Evolutionary conservation across 2,113 vertebrate genomes (phyloP).

Genomic region (Stigmatopora argus): DNA sequence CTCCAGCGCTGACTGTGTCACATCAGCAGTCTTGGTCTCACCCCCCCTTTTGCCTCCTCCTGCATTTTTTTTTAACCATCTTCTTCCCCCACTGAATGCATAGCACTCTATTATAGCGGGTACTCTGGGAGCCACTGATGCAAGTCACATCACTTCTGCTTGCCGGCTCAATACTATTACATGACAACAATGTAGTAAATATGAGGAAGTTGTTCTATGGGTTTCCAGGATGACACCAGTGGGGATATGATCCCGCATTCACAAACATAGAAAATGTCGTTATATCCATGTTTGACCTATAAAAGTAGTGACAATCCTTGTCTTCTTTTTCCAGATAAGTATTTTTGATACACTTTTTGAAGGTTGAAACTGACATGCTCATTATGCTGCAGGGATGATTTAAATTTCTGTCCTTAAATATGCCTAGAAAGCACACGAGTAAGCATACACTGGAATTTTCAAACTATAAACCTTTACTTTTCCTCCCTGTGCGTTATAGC

Average conservation of each 20-base stretch:
- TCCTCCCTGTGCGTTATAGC: too few species aligned
- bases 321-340: background rate
- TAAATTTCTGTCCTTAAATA: background rate
- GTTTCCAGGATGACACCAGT: background rate
- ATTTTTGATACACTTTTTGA: background rate
- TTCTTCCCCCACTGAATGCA: slow-evolving; percentile 34
- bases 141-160: slow-evolving; percentile 23
- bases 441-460: background rate
- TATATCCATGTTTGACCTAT: background rate
- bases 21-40: slow-evolving; percentile 52
- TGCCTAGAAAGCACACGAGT: background rate
- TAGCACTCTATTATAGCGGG: slow-evolving; percentile 60
- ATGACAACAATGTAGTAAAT: slow-evolving; percentile 5
- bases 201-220: background rate
- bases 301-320: background rate
- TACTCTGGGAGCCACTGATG: slow-evolving; percentile 48
- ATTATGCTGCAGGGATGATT: background rate
- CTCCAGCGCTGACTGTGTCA: slow-evolving; percentile 49
- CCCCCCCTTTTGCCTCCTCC: slow-evolving; percentile 18
- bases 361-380: background rate
- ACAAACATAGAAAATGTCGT: background rate
- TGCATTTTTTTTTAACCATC: slow-evolving; percentile 14
- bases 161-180: background rate
- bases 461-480: too few species aligned
- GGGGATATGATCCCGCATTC: background rate